Evolutionary conservation across 2,888 invertebrate species (phyloP).

Genomic region (Drosophila atroscutellata): DNA sequence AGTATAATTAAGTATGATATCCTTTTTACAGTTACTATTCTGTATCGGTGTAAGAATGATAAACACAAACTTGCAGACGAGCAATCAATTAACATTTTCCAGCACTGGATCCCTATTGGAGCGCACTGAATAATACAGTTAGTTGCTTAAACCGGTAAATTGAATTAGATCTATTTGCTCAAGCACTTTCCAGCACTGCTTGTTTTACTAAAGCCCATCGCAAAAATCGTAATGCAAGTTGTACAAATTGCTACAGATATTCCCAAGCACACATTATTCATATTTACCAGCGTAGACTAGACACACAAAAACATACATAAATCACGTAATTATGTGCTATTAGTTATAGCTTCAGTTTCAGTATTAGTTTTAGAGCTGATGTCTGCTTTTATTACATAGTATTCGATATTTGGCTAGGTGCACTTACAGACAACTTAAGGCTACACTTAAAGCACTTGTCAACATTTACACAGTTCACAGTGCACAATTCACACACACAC

Average conservation of each 20-base stretch:
- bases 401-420: slow-evolving; percentile 34
- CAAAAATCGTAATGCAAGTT: not conserved
- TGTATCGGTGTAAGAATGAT: not conserved
- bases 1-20: not conserved
- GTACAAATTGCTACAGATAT: slow-evolving; percentile 17
- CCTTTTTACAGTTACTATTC: not conserved
- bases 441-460: slow-evolving; percentile 46
- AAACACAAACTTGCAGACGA: not conserved
- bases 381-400: slow-evolving; percentile 20
- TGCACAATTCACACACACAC: slow-evolving; percentile 18
- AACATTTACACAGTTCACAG: slow-evolving; percentile 53
- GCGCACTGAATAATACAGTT: too few relatives aligned
- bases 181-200: not conserved
- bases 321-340: slow-evolving; percentile 36
- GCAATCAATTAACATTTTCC: not conserved
- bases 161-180: not conserved
- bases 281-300: slow-evolving; percentile 41
- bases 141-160: not conserved
- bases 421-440: slow-evolving; percentile 55
- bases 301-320: slow-evolving; percentile 2
- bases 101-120: not conserved
- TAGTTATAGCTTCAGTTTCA: slow-evolving; percentile 15
- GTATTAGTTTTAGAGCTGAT: slow-evolving; percentile 10
- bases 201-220: not conserved
- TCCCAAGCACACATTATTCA: slow-evolving; percentile 31